Evolutionary conservation across 2,888 invertebrate species (phyloP).

Genomic region (Epistrophe eligans): DNA sequence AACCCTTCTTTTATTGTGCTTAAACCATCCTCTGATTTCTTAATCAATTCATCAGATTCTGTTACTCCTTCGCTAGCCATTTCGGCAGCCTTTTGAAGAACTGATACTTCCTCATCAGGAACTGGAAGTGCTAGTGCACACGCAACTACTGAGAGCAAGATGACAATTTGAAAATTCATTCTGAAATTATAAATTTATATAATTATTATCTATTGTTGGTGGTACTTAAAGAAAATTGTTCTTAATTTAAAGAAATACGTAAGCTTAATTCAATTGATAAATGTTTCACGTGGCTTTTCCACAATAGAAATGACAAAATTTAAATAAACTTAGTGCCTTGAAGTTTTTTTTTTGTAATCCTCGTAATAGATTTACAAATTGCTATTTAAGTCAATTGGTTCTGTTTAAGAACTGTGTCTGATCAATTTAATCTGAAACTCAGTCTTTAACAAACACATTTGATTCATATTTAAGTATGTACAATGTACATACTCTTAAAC

Average conservation of each 20-base stretch:
- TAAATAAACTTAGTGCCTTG: not conserved
- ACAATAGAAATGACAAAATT: constrained; percentile 12
- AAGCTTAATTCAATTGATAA: constrained; percentile 1
- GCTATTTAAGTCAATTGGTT: constrained; percentile 49
- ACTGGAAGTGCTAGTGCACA: constrained; percentile 80
- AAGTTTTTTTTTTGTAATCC: constrained; percentile 7
- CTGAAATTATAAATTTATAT: constrained; percentile 75
- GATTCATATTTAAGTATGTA: not conserved
- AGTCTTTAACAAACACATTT: not conserved
- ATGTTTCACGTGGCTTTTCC: not conserved
- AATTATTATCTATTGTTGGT: constrained; percentile 8
- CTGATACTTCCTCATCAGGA: constrained; percentile 81
- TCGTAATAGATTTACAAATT: constrained; percentile 10
- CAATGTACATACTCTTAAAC: too few species aligned
- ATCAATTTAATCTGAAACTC: constrained; percentile 12
- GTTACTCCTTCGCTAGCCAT: constrained; percentile 74
- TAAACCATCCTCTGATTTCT: constrained; percentile 76
- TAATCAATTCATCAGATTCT: constrained; percentile 75
- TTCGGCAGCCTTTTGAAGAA: constrained; percentile 77
- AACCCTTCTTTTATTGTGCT: constrained; percentile 15
- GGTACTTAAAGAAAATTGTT: not conserved
- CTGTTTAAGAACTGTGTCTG: constrained; percentile 20
- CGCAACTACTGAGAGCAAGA: constrained; percentile 80
- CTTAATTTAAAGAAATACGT: not conserved
- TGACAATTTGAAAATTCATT: constrained; percentile 82